Conservation (phyloP, 2,113 vertebrate species). For the Neopipo cinnamomea region DNA sequence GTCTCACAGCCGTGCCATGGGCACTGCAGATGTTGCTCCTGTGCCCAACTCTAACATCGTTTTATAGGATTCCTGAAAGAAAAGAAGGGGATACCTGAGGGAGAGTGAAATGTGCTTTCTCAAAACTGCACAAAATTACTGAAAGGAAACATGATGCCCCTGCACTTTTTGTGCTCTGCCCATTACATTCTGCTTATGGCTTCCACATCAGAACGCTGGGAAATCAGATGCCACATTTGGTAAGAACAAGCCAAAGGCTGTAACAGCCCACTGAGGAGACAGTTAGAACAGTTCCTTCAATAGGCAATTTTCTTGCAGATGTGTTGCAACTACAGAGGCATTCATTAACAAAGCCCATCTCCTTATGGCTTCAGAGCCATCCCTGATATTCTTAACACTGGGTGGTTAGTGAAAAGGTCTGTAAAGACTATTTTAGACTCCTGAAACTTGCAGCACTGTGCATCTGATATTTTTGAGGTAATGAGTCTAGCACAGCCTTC, state of each 20-base stretch:
- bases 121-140: not conserved
- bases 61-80: not conserved
- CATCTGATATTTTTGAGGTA: not conserved
- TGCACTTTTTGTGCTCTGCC: not conserved
- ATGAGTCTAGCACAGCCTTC: not conserved
- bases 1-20: accelerated
- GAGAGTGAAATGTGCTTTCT: not conserved
- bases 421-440: not conserved
- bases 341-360: not conserved
- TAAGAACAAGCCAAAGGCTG: not conserved
- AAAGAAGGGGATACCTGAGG: not conserved
- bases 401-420: not conserved
- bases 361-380: not conserved
- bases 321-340: not conserved
- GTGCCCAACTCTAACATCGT: not conserved
- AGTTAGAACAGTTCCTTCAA: not conserved
- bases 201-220: not conserved
- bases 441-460: not conserved
- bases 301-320: not conserved
- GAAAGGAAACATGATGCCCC: not conserved
- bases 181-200: not conserved
- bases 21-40: not conserved
- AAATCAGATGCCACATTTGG: not conserved
- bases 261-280: not conserved
- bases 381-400: not conserved